These are phyloP conservation scores for Nemotelus nigrinus DNA, from an alignment of 2,888 invertebrate species.

Conservation along the genomic window DNA sequence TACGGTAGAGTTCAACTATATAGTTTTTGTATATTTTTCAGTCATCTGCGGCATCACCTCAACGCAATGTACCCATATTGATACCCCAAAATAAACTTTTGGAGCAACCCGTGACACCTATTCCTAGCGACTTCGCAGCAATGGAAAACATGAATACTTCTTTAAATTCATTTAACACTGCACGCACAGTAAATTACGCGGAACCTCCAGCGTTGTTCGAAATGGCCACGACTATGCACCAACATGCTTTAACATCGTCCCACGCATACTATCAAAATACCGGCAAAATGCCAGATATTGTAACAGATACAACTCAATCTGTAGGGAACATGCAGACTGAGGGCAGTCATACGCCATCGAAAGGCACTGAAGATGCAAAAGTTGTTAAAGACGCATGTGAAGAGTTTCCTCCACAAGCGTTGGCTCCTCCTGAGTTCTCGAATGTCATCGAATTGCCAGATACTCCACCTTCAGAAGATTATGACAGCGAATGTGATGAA, in stretches of 20 bases:
- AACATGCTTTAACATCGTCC: not conserved
- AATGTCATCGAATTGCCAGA: conserved; percentile 60
- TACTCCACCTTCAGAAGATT: conserved; percentile 51
- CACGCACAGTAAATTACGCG: not conserved
- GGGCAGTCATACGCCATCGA: not conserved
- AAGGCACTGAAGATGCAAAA: not conserved
- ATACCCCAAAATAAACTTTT: conserved; percentile 55
- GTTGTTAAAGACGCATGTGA: not conserved
- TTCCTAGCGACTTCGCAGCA: conserved; percentile 48
- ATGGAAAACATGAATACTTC: not conserved
- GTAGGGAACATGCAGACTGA: not conserved
- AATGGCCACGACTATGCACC: conserved; percentile 36
- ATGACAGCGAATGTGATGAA: not conserved
- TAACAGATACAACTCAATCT: conserved; percentile 15
- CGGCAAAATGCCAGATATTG: conserved; percentile 31
- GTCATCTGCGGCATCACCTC: conserved; percentile 45
- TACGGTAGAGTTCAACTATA: no score
- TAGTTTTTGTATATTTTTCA: conserved; percentile 44
- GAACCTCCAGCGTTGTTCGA: not conserved
- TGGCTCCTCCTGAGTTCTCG: conserved; percentile 55
- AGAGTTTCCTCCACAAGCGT: not conserved
- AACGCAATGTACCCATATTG: conserved; percentile 55
- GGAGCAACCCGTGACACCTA: conserved; percentile 46
- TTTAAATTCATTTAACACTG: not conserved
- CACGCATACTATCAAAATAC: conserved; percentile 1